A percentile compares a stretch with the other conserved stretches of the same genome.
Evolutionary conservation across 2,113 vertebrate genomes (phyloP).

Genomic region (Marmota monax): DNA sequence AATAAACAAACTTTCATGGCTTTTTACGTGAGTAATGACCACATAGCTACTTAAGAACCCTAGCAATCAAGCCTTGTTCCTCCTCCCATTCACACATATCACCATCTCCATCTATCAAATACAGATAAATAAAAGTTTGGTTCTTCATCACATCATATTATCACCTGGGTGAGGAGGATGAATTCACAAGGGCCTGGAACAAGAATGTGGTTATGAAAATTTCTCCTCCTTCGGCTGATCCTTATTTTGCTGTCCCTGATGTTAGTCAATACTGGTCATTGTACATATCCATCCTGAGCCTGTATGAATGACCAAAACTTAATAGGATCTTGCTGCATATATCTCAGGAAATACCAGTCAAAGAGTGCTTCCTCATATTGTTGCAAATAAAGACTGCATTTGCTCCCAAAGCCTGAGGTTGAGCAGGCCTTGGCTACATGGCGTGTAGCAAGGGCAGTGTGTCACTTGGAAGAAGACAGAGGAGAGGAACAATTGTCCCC

Average conservation of each 20-base stretch:
- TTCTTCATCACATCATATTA: neutral
- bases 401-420: neutral
- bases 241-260: neutral
- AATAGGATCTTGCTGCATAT: neutral
- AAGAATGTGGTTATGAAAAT: neutral
- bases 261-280: neutral
- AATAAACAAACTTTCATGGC: neutral
- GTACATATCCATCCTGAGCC: neutral
- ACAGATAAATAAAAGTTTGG: neutral
- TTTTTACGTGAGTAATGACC: neutral
- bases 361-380: neutral
- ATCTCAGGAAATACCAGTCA: neutral
- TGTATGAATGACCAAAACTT: neutral
- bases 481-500: neutral
- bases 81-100: neutral
- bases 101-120: neutral
- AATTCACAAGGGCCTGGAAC: neutral
- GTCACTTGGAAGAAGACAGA: neutral
- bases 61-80: neutral
- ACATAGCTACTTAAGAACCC: neutral
- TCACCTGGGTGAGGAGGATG: neutral
- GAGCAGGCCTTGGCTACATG: neutral
- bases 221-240: neutral
- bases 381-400: neutral
- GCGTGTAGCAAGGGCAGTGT: neutral